phyloP scores from a whole-genome alignment of 30 jellyfish, hydroid and myxozoan species.

The Aurelia aurita complex sp. Pacific region DNA sequence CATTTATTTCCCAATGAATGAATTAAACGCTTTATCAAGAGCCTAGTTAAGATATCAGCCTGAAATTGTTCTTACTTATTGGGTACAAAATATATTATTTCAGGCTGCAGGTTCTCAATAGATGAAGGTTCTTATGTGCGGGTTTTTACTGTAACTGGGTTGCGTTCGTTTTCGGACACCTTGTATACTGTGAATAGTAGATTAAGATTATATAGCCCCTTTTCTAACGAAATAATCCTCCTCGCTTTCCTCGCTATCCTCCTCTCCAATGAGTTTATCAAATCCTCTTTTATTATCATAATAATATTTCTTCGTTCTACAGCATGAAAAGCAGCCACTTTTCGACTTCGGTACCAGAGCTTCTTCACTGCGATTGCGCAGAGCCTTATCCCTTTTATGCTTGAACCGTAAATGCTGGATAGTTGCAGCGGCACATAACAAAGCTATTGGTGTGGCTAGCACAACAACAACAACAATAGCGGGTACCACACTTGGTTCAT shows the following conservation, averaged over 20 bases:
- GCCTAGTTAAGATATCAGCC: too few relatives aligned
- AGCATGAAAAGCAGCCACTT: constrained; percentile 67
- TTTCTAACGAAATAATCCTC: constrained; percentile 70
- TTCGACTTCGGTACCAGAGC: constrained; percentile 27
- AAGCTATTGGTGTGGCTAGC: constrained; percentile 90
- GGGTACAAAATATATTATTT: too few relatives aligned
- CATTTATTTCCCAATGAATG: too few relatives aligned
- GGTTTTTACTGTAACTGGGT: too few relatives aligned
- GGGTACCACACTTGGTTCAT: constrained; percentile 73
- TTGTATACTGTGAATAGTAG: background rate
- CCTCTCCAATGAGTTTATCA: constrained; percentile 69
- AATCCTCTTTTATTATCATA: constrained; percentile 70
- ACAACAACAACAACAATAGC: constrained; percentile 89
- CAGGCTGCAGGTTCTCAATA: too few relatives aligned
- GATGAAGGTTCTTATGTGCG: too few relatives aligned
- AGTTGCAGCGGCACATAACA: constrained; percentile 79
- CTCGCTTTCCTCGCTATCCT: constrained; percentile 62
- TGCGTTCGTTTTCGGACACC: background rate
- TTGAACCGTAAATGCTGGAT: constrained; percentile 81
- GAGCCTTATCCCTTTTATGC: constrained; percentile 48
- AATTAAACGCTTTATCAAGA: too few relatives aligned
- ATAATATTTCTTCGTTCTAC: constrained; percentile 82
- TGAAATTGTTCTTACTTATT: too few relatives aligned
- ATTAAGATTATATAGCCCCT: constrained; percentile 49
- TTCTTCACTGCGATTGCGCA: constrained; percentile 41